phyloP scores from a whole-genome alignment of 2,888 invertebrate species.

The Macrosiphum euphorbiae region DNA sequence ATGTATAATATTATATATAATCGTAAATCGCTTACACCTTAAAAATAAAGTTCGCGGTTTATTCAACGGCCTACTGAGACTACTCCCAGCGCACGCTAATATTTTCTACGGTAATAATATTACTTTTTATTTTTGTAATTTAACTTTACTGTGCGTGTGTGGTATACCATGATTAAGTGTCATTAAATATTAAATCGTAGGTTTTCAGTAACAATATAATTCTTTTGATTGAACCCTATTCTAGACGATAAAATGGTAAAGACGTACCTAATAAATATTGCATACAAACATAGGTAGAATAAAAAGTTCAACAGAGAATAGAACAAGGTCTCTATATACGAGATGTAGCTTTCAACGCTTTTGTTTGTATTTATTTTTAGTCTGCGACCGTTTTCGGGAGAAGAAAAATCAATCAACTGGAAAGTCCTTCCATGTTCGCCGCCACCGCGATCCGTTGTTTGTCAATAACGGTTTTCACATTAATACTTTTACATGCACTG shows the following conservation, averaged over 20 bases:
- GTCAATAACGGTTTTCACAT: conserved; percentile 26
- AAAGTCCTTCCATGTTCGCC: neutral
- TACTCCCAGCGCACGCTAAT: neutral
- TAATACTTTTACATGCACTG: neutral
- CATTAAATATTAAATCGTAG: conserved; percentile 10
- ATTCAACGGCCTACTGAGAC: neutral
- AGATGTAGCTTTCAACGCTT: neutral
- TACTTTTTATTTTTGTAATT: neutral
- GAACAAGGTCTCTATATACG: neutral
- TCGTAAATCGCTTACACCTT: neutral
- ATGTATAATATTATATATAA: neutral
- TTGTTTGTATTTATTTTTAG: conserved; percentile 31
- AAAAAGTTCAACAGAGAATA: neutral
- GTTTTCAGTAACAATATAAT: neutral
- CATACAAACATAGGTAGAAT: neutral
- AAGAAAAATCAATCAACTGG: neutral
- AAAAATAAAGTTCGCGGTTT: neutral
- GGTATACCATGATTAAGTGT: conserved; percentile 13
- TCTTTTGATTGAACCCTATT: conserved; percentile 8
- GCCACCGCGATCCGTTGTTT: neutral
- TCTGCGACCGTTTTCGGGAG: neutral
- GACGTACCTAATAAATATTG: neutral
- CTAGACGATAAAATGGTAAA: neutral
- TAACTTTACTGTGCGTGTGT: neutral
- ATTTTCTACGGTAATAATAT: neutral